Evolutionary conservation across 2,113 vertebrate genomes (phyloP), one percentile per base, ranked within the genome.

Genomic region (Salvelinus namaycush): DNA sequence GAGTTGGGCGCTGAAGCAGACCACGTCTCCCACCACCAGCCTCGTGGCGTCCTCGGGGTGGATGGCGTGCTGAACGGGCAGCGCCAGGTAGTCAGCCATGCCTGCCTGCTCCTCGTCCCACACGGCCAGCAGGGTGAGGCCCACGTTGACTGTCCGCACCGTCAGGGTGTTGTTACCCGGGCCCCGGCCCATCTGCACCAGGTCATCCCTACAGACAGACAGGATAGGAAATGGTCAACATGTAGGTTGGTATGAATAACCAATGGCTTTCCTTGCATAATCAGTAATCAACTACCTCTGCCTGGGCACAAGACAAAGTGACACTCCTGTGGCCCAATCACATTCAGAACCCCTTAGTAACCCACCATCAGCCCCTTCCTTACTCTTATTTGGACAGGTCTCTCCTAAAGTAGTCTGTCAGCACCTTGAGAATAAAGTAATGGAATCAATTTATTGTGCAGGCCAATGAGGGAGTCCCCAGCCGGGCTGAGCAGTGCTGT

Each of bases 11-110:
- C 86, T 76, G 76, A 99, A 93, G 81, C 98, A 99, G 71, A 98
- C 92, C 27, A 99, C 93, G 0, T 99, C 98, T 0, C 97, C 97
- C 20, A 97, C 87, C 67, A 96, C 89, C 74, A 94, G 86, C 4
- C 86, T 80, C 0, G 91, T 90, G 0, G 83, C 67, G 6, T 94
- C 89, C 0, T 92, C 88, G 0, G 95, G 96, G n/a, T 91, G 83
- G 69, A 99, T 96, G 85, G 93, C 94, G 24, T 97, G 94, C 0
- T 91, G 91, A 0, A 99, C 97, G 0, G 96, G 96, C 59, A 99
- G 80, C 0, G 97, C 93, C 24, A 99, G 66, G 1, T 94, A 91
- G 76, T 99, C 97, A 0, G 94, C 94, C 73, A 96, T 89, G 0
- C 92, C 94, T 0, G 74, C 70, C 20, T 96, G 96, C 64, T 95